Evolutionary conservation across 2,888 invertebrate species (phyloP).

Genomic region (Eupithecia pulchellata): DNA sequence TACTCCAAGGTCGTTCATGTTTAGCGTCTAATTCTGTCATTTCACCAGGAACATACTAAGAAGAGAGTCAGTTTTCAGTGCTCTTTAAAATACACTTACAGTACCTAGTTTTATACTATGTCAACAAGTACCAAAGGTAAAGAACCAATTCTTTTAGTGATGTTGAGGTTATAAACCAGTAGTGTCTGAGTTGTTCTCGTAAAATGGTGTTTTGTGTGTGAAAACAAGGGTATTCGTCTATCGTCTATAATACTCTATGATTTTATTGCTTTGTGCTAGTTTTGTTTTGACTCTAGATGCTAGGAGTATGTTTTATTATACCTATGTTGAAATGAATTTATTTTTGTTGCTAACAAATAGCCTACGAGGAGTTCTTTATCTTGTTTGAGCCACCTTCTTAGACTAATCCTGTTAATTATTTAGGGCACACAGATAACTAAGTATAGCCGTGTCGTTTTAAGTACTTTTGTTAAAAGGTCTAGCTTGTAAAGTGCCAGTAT

Average conservation of each 20-base stretch:
- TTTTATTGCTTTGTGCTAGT: conserved; percentile 8
- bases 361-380: not conserved
- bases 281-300: not conserved
- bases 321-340: not conserved
- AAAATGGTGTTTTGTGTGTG: conserved; percentile 18
- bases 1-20: conserved; percentile 76
- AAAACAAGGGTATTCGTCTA: not conserved
- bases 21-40: conserved; percentile 63
- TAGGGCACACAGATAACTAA: not conserved
- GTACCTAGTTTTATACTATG: conserved; percentile 53
- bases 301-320: not conserved
- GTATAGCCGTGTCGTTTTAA: not conserved
- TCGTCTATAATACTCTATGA: no score
- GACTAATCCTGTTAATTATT: not conserved
- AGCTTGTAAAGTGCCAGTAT: not conserved
- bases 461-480: not conserved
- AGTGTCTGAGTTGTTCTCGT: conserved; percentile 13
- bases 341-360: not conserved
- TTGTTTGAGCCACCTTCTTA: not conserved
- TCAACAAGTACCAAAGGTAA: conserved; percentile 66
- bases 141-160: conserved; percentile 8
- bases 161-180: conserved; percentile 22
- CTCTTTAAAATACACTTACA: conserved; percentile 3
- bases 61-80: conserved; percentile 35
- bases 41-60: conserved; percentile 44